Conservation (phyloP, 2,888 invertebrate species). For the Tipula lateralis region DNA sequence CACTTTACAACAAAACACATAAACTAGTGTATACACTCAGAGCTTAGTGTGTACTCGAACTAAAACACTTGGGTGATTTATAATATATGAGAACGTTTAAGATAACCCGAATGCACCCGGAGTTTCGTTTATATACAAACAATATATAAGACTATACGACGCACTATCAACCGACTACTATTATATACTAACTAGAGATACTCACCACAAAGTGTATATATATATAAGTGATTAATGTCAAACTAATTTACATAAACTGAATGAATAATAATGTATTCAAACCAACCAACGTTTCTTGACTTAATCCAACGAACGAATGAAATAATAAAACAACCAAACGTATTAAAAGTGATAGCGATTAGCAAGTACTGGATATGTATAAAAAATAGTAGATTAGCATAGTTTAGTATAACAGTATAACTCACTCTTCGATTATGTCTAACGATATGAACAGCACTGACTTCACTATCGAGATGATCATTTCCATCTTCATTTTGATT, state of each 20-base stretch:
- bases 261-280: not conserved
- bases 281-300: not conserved
- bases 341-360: not conserved
- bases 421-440: constrained; percentile 13
- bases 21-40: too few species aligned
- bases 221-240: not conserved
- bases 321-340: not conserved
- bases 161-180: not conserved
- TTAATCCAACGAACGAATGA: not conserved
- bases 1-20: too few species aligned
- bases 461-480: not conserved
- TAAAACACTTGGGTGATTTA: too few species aligned
- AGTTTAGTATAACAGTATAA: not conserved
- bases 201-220: not conserved
- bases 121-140: not conserved
- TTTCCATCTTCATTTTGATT: constrained; percentile 26
- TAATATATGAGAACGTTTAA: too few species aligned
- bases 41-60: too few species aligned
- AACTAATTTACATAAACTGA: not conserved
- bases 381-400: not conserved
- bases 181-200: not conserved
- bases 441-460: not conserved
- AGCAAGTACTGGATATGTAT: not conserved
- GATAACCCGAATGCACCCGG: not conserved
- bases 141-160: not conserved